phyloP scores from a whole-genome alignment of 2,888 invertebrate species.

The Germaria angustata region DNA sequence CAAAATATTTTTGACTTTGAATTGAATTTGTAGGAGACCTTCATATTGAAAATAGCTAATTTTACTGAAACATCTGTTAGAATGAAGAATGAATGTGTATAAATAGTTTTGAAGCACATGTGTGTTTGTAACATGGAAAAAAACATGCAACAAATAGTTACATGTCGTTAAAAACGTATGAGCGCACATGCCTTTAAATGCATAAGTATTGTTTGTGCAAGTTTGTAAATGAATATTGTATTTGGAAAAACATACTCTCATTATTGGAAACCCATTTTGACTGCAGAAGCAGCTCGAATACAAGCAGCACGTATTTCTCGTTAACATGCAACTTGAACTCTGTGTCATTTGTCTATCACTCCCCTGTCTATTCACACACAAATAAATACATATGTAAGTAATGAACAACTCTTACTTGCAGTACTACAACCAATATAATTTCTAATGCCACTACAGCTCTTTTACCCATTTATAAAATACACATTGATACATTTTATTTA shows the following conservation, averaged over 20 bases:
- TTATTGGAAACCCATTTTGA: constrained; percentile 49
- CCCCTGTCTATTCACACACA: constrained; percentile 35
- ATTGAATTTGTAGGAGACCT: too few relatives aligned
- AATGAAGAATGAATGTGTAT: constrained; percentile 15
- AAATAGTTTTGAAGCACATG: constrained; percentile 9
- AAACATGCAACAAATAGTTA: constrained; percentile 1
- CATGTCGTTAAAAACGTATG: background rate
- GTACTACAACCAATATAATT: constrained; percentile 5
- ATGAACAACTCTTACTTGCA: constrained; percentile 16
- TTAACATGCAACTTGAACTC: constrained; percentile 61
- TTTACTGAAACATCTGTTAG: background rate
- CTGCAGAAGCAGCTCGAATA: constrained; percentile 2
- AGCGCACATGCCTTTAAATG: background rate
- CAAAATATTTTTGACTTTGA: too few relatives aligned
- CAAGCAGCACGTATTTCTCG: constrained; percentile 54
- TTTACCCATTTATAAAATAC: background rate
- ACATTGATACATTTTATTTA: background rate
- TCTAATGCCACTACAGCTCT: background rate
- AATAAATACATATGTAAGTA: constrained; percentile 27
- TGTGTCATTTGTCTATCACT: constrained; percentile 61
- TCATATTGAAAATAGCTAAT: background rate
- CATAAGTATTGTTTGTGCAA: constrained; percentile 22
- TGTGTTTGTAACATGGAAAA: background rate
- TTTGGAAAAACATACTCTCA: constrained; percentile 47
- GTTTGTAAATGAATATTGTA: constrained; percentile 25